Conservation (phyloP, 2,888 invertebrate genomes). For the Ellobium chinense region DNA sequence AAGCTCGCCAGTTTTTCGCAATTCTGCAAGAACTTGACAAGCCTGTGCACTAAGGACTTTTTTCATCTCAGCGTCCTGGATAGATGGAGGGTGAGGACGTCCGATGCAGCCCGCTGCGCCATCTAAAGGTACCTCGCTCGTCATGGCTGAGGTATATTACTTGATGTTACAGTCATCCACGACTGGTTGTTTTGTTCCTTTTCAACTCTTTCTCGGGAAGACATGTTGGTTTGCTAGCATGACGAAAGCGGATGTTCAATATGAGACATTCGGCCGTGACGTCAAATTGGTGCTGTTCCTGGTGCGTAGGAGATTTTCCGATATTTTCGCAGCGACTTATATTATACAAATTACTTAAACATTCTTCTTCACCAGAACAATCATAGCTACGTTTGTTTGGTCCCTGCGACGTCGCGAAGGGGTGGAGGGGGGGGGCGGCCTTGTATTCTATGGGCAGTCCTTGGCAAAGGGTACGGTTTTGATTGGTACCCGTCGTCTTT, state of each 20-base stretch:
- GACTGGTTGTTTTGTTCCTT: constrained; percentile 17
- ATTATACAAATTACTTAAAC: too few relatives aligned
- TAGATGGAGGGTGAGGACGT: constrained; percentile 27
- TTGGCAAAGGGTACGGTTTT: too few relatives aligned
- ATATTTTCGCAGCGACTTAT: too few relatives aligned
- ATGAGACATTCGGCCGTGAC: background rate
- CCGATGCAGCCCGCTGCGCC: constrained; percentile 39
- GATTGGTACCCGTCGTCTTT: too few relatives aligned
- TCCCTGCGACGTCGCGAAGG: too few relatives aligned
- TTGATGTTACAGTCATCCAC: constrained; percentile 40
- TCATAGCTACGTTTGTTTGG: too few relatives aligned
- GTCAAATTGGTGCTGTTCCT: constrained; percentile 14
- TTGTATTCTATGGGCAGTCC: too few relatives aligned
- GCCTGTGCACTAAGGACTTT: constrained; percentile 90
- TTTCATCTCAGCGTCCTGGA: constrained; percentile 68
- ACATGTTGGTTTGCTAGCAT: constrained; percentile 41
- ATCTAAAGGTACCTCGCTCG: constrained; percentile 34
- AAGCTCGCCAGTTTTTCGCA: constrained; percentile 89
- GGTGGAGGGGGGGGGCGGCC: too few relatives aligned
- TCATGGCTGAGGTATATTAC: constrained; percentile 14
- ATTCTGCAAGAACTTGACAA: constrained; percentile 90
- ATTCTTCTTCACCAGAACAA: too few relatives aligned
- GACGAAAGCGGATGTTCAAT: constrained; percentile 38
- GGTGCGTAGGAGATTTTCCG: too few relatives aligned
- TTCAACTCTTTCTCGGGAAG: constrained; percentile 20